A percentile compares a stretch with the other conserved stretches of the same genome.
Evolutionary conservation across 2,888 invertebrate genomes (phyloP).

Genomic region (Amitus sp.): DNA sequence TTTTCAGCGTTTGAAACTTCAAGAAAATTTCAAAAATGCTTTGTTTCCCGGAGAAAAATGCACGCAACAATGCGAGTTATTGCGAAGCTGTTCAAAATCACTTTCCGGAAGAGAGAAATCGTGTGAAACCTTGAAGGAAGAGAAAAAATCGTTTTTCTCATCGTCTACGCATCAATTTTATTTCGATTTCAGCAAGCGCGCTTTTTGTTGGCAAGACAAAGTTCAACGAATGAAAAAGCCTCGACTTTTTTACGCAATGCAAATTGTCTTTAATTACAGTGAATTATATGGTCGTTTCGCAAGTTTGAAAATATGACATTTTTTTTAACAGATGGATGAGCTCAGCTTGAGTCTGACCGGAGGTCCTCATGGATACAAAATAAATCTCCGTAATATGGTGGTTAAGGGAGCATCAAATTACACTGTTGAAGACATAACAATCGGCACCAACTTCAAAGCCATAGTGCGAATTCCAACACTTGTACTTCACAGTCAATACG

Average conservation of each 20-base stretch:
- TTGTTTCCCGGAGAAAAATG: too few species aligned
- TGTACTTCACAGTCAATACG: slow-evolving; percentile 74
- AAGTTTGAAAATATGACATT: too few species aligned
- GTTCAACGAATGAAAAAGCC: too few species aligned
- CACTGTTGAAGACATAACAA: slow-evolving; percentile 66
- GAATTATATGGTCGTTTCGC: too few species aligned
- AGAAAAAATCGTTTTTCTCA: not conserved
- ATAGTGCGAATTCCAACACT: slow-evolving; percentile 73
- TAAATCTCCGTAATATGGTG: slow-evolving; percentile 65
- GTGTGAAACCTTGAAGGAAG: too few species aligned
- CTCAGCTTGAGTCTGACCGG: slow-evolving; percentile 68
- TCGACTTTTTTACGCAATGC: too few species aligned
- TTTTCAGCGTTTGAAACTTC: too few species aligned
- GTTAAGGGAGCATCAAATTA: slow-evolving; percentile 67
- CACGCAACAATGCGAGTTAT: too few species aligned
- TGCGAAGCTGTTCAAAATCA: too few species aligned
- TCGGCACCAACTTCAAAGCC: slow-evolving; percentile 75
- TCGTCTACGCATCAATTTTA: not conserved
- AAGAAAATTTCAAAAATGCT: too few species aligned
- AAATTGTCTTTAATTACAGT: too few species aligned
- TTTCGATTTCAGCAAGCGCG: not conserved
- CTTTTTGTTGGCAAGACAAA: not conserved
- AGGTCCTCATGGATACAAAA: slow-evolving; percentile 67
- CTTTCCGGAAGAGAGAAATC: too few species aligned
- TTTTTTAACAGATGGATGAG: slow-evolving; percentile 65